phyloP scores from a whole-genome alignment of 2,113 vertebrate species.

The Odocoileus hemionus region DNA sequence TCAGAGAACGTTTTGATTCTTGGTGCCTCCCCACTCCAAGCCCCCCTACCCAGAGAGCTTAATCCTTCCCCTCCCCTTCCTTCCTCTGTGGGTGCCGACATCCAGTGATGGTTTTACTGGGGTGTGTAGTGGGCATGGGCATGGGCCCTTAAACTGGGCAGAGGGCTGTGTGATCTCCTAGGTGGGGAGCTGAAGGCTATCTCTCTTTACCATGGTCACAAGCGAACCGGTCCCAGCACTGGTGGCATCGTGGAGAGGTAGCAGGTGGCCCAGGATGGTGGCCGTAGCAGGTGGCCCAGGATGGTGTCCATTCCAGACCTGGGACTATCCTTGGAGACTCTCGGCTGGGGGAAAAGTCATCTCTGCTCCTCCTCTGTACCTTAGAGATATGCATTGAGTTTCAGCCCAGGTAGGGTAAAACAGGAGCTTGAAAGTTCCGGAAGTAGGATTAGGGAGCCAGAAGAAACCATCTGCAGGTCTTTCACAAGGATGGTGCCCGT shows the following conservation, averaged over 20 bases:
- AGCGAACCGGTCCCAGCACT: background rate
- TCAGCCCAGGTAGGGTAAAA: background rate
- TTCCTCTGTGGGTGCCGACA: accelerated
- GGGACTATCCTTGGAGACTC: background rate
- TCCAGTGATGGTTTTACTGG: background rate
- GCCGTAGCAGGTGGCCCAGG: background rate
- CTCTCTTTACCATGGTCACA: background rate
- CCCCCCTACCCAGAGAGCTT: background rate
- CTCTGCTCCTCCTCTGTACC: background rate
- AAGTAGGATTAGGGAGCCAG: background rate
- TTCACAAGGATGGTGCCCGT: background rate
- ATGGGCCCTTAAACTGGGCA: accelerated
- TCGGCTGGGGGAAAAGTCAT: background rate
- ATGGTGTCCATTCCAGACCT: background rate
- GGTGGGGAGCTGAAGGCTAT: background rate
- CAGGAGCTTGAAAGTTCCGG: background rate
- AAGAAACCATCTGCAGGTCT: background rate
- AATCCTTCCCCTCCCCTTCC: background rate
- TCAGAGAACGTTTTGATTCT: background rate
- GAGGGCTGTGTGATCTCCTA: background rate
- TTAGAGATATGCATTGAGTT: background rate
- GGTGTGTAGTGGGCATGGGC: accelerated
- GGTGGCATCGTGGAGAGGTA: background rate
- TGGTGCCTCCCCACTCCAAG: background rate
- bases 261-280: background rate